phyloP scores from a whole-genome alignment of 1,140 invertebrate genomes.

The Babylonia areolata region DNA sequence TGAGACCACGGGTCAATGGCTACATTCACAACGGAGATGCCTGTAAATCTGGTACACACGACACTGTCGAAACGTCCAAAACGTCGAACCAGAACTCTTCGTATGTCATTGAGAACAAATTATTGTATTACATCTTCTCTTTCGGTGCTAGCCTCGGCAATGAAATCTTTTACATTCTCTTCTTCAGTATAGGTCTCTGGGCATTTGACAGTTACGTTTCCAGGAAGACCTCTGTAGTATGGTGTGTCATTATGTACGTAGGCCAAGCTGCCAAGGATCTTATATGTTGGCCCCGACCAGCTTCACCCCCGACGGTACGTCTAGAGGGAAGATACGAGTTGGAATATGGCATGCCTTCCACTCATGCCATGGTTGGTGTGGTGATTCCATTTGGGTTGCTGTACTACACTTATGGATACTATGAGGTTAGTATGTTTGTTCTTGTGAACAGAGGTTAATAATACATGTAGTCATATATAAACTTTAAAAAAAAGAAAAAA shows the following conservation, averaged over 20 bases:
- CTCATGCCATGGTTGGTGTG: conserved; percentile 93
- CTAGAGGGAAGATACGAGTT: conserved; percentile 89
- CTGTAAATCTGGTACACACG: neutral
- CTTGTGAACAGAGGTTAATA: too few species aligned
- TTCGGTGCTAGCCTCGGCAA: conserved; percentile 90
- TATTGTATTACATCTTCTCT: conserved; percentile 91
- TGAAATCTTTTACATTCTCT: conserved; percentile 90
- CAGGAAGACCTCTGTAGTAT: conserved; percentile 85
- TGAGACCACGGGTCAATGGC: conserved; percentile 6
- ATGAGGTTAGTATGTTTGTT: conserved; percentile 80
- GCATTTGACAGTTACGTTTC: conserved; percentile 80
- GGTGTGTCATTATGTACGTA: conserved; percentile 86
- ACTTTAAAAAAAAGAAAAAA: neutral
- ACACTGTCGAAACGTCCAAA: neutral
- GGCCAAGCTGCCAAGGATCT: conserved; percentile 90
- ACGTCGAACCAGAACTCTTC: neutral
- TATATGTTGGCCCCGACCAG: conserved; percentile 84
- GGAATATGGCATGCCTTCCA: conserved; percentile 96
- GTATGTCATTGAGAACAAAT: conserved; percentile 83
- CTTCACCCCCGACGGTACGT: conserved; percentile 86
- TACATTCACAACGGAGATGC: conserved; percentile 19
- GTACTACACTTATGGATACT: conserved; percentile 87
- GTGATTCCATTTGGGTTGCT: conserved; percentile 90
- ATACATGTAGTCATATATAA: neutral
- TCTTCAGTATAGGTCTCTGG: conserved; percentile 95